Conservation (phyloP, 2,113 vertebrate genomes). For the Gymnogyps californianus region DNA sequence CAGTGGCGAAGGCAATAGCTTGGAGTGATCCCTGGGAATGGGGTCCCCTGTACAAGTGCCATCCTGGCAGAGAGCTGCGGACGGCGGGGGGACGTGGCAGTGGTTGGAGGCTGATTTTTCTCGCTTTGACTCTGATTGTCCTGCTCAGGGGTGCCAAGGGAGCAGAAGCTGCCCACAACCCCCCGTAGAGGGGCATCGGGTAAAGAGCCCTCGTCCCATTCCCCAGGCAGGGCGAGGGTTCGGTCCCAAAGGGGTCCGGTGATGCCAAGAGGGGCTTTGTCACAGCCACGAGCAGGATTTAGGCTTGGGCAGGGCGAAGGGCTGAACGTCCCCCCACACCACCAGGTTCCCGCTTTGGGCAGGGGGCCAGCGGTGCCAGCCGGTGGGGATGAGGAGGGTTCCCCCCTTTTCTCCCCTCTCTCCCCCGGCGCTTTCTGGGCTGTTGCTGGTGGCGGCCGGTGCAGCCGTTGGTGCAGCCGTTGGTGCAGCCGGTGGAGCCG, state of each 20-base stretch:
- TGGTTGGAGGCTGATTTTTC: neutral
- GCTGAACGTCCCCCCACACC: fast-evolving
- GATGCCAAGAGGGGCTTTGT: fast-evolving
- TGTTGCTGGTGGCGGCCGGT: neutral
- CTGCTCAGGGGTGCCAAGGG: neutral
- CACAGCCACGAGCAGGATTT: neutral
- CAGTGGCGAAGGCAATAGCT: neutral
- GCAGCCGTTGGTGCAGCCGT: neutral
- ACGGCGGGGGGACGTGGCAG: fast-evolving
- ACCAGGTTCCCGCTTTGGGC: neutral
- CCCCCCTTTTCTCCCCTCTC: too few relatives aligned
- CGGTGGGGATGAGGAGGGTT: neutral
- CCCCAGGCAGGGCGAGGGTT: fast-evolving
- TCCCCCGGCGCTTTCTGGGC: neutral
- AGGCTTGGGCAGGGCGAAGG: neutral
- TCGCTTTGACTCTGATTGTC: fast-evolving
- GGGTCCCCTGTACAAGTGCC: fast-evolving
- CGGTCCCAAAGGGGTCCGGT: fast-evolving
- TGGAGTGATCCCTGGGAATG: neutral
- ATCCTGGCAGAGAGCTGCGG: neutral
- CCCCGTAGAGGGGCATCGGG: fast-evolving
- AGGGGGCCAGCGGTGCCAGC: neutral
- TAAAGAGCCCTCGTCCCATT: fast-evolving
- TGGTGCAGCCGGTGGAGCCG: neutral
- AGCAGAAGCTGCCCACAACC: neutral